These are phyloP conservation scores for Trachelus stipa DNA, from an alignment of 2,888 invertebrate species.

Conservation along the genomic window DNA sequence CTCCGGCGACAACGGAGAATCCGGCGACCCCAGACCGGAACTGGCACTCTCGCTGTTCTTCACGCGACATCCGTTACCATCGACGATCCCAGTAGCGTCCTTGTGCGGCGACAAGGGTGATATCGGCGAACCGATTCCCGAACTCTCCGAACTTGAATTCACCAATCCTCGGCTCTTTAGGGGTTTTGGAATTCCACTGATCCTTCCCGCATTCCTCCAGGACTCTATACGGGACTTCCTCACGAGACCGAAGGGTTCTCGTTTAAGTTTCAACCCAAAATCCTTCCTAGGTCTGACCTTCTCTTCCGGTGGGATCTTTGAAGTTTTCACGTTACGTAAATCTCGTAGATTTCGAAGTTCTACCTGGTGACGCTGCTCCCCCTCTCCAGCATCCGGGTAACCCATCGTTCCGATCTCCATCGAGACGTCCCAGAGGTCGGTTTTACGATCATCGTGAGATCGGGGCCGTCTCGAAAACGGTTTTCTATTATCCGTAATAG, in stretches of 20 bases:
- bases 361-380: neutral
- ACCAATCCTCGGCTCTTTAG: conserved; percentile 40
- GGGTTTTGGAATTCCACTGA: conserved; percentile 47
- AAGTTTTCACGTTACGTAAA: neutral
- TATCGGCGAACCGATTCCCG: conserved; percentile 56
- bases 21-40: conserved; percentile 54
- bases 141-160: conserved; percentile 58
- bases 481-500: conserved; percentile 21
- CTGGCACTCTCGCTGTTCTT: conserved; percentile 49
- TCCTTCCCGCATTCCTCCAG: conserved; percentile 3
- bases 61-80: conserved; percentile 26
- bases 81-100: conserved; percentile 26
- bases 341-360: neutral
- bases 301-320: neutral
- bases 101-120: conserved; percentile 54
- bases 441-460: conserved; percentile 19
- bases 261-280: conserved; percentile 44
- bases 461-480: conserved; percentile 5
- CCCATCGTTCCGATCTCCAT: conserved; percentile 3
- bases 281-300: conserved; percentile 34
- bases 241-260: conserved; percentile 21
- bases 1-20: conserved; percentile 54
- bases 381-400: neutral
- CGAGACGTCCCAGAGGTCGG: conserved; percentile 13
- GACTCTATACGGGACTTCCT: neutral